Evolutionary conservation across 2,113 vertebrate genomes (phyloP).

Genomic region (Otus sunia): DNA sequence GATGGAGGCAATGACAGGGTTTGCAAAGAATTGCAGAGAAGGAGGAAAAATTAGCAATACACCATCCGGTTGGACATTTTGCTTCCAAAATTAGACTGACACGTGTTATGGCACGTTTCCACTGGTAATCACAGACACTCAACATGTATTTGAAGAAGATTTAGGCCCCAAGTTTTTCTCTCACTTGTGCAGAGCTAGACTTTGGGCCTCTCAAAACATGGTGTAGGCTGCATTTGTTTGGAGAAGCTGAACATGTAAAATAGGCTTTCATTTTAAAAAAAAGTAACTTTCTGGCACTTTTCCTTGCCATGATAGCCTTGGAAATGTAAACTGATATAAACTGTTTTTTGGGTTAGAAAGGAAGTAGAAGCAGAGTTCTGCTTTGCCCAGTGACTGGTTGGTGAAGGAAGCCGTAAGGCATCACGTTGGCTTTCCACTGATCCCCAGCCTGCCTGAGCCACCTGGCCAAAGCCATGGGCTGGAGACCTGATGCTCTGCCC

Average conservation of each 20-base stretch:
- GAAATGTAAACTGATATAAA: slow-evolving; percentile 48
- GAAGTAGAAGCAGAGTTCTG: background rate
- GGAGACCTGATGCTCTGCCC: background rate
- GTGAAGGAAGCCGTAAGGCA: fast-evolving
- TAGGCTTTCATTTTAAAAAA: background rate
- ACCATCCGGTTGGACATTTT: slow-evolving; percentile 58
- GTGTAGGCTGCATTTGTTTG: background rate
- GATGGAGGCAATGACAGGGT: background rate
- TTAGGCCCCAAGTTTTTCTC: slow-evolving; percentile 34
- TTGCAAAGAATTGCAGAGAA: background rate
- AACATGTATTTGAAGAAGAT: slow-evolving; percentile 35
- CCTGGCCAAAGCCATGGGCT: fast-evolving
- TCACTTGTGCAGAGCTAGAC: slow-evolving; percentile 27
- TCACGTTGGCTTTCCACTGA: fast-evolving
- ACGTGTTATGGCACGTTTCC: slow-evolving; percentile 54
- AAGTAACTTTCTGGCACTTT: slow-evolving; percentile 32
- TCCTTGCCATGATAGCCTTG: slow-evolving; percentile 39
- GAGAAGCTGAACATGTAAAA: slow-evolving; percentile 6
- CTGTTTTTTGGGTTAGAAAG: background rate
- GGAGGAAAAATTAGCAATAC: background rate
- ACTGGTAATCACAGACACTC: slow-evolving; percentile 49
- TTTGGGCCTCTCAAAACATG: background rate
- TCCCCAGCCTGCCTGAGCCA: background rate
- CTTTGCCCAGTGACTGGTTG: fast-evolving
- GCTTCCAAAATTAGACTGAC: slow-evolving; percentile 65